Evolutionary conservation across 2,888 invertebrate genomes (phyloP).

Genomic region (Meta bourneti): DNA sequence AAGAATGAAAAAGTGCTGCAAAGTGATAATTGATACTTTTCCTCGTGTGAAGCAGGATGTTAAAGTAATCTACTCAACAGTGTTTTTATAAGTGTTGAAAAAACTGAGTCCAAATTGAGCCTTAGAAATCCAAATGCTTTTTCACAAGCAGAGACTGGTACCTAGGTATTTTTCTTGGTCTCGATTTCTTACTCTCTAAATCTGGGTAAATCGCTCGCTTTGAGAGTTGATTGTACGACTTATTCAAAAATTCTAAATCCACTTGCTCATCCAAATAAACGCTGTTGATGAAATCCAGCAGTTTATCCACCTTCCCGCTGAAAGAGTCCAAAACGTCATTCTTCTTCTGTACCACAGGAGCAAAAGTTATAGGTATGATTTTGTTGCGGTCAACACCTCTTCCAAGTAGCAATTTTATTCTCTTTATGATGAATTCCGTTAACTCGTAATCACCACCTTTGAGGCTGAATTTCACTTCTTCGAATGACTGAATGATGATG

Average conservation of each 20-base stretch:
- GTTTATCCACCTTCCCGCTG: slow-evolving; percentile 80
- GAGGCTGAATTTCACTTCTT: slow-evolving; percentile 79
- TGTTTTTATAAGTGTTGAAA: too few relatives aligned
- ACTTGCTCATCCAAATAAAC: slow-evolving; percentile 79
- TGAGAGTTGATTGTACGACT: slow-evolving; percentile 18
- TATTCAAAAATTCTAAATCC: slow-evolving; percentile 68
- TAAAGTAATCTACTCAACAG: too few relatives aligned
- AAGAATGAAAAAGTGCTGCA: too few relatives aligned
- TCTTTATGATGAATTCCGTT: slow-evolving; percentile 80
- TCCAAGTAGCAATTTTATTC: slow-evolving; percentile 79
- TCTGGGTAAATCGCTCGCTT: neutral
- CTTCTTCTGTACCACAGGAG: neutral
- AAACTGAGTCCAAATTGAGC: too few relatives aligned
- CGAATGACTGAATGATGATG: slow-evolving; percentile 80
- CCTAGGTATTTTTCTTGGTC: slow-evolving; percentile 59
- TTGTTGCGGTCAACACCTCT: neutral
- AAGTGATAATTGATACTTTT: too few relatives aligned
- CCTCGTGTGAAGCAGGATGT: too few relatives aligned
- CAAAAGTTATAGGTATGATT: slow-evolving; percentile 7
- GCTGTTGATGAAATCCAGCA: slow-evolving; percentile 80
- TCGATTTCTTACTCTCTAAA: slow-evolving; percentile 46
- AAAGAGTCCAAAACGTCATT: slow-evolving; percentile 77
- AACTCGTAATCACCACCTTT: slow-evolving; percentile 80
- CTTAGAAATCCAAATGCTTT: slow-evolving; percentile 62
- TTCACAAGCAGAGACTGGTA: slow-evolving; percentile 49